Base-by-base conservation (phyloP, 2,113 vertebrate genomes). In the rabbit (Oryctolagus cuniculus) region DNA sequence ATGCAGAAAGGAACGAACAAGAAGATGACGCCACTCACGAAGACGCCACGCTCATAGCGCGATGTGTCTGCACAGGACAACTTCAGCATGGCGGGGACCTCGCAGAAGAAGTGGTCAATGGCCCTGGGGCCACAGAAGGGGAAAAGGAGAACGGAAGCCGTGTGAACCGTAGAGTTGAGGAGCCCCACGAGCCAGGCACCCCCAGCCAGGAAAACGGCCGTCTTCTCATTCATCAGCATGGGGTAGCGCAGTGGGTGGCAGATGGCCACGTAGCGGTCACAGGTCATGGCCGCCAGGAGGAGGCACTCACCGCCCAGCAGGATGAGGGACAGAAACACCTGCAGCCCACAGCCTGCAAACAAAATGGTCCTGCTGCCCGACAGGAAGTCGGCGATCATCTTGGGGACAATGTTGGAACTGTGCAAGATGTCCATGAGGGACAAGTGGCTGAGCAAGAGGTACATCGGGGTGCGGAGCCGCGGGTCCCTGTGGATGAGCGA, bases 351-450 rank as follows among this genome's bases (percentile, higher is more conserved):
- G 3, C 51, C 53, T 69, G 12, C 51, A 22, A 96, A 89, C 44
- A 93, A 95, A 83, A 96, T 91, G 5, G 25, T 70, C 58, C 34
- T 88, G 31, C n/a, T 96, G 29, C 90, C 96, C 49, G 78, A 90
- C 15, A 96, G 58, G 25, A 79, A 96, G 87, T 94, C 2, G 17
- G 51, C 0, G 19, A 90, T 15, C 87, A 94, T 74, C 34, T 89
- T 87, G 51, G 92, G 92, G 10, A 96, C 72, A 6, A 96, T 94
- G 67, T 87, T 95, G 64, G 75, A 90, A 44, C 66, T 53, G 29
- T 94, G 89, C 82, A 95, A 34, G 55, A 96, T 94, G 16, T 92
- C 96, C 81, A 96, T 95, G 24, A 89, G 36, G 61, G 94, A 96
- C 4, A 96, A 80, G n/a, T 77, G 84, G 6, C 74, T 86, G 70